phyloP scores from a whole-genome alignment of 2,113 vertebrate species.

The Lamprologus sp. region DNA sequence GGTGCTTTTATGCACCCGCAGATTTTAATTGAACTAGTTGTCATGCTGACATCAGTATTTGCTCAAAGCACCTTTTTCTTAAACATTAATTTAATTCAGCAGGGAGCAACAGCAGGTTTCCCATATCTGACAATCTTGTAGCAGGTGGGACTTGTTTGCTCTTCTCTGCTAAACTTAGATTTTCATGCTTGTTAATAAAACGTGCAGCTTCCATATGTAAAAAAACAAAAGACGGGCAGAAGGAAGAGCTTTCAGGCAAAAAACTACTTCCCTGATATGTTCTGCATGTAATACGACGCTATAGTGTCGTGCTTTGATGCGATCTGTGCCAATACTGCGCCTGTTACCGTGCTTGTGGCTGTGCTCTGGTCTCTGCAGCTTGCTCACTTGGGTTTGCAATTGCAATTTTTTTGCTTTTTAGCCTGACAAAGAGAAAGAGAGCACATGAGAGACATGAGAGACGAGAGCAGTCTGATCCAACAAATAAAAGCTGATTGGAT shows the following conservation, averaged over 20 bases:
- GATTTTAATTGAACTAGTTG: neutral
- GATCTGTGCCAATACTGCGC: neutral
- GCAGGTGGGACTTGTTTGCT: neutral
- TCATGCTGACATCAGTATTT: neutral
- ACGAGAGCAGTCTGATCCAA: neutral
- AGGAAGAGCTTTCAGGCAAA: neutral
- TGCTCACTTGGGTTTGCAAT: neutral
- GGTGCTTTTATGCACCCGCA: neutral
- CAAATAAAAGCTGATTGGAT: constrained; percentile 25
- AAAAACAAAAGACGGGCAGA: neutral
- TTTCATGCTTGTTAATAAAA: neutral
- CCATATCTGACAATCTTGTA: neutral
- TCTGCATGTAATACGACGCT: rapidly evolving
- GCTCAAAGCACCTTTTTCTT: neutral
- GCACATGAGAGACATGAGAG: neutral
- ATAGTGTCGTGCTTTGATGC: neutral
- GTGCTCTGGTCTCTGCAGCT: neutral
- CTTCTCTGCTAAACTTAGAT: neutral
- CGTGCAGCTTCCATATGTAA: neutral
- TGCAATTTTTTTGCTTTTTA: neutral
- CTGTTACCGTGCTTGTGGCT: neutral
- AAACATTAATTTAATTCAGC: neutral
- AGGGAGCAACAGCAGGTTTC: neutral
- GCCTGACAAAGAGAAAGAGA: neutral
- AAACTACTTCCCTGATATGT: neutral